Base-by-base conservation (phyloP, 2,888 invertebrate genomes). In the Diaphora mendica region DNA sequence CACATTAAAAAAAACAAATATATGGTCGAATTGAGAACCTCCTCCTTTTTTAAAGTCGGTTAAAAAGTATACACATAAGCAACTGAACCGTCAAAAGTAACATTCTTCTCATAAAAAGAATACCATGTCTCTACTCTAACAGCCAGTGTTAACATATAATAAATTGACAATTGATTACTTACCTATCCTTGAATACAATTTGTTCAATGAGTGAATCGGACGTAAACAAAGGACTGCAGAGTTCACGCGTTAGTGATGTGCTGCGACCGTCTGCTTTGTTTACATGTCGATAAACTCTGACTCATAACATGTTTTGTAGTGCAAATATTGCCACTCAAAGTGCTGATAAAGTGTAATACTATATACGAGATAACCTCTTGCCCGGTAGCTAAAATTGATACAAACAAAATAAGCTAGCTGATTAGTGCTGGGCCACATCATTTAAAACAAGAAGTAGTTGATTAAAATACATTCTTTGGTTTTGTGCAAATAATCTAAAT, bases 161-260 rank as follows among this genome's bases (percentile, higher is more conserved):
- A 76, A 76, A 78, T 70, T 70, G 64, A 73, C 79, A 83, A 85
- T 82, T 83, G 81, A 84, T 82, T 64, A 75, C 79, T 23, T 70
- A 75, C 79, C 13, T 70, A 87, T 89, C 91, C 90, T 91, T 91
- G 90, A 83, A 84, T 83, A 82, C 89, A 89, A 91, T 91, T 70
- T 39, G 85, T 88, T 86, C 86, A 83, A 85, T 82, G 68, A 82
- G 78, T 77, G 71, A 81, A 79, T 72, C 73, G 65, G 70, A 80
- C 73, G 88, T 91, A 91, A 92, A 93, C 91, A 93, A 92, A 91
- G 77, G 81, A 82, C 91, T 85, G 80, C 93, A 93, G 90, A 93
- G 93, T 89, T 89, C 90, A 86, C 55, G 64, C 33, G 42, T 65
- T 89, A 93, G 93, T 89, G 92, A 80, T 89, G 93, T 70, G 70